These are phyloP conservation scores for Cyphomyrus plagiostoma DNA, from an alignment of 2,113 vertebrate genomes.

Conservation along the genomic window DNA sequence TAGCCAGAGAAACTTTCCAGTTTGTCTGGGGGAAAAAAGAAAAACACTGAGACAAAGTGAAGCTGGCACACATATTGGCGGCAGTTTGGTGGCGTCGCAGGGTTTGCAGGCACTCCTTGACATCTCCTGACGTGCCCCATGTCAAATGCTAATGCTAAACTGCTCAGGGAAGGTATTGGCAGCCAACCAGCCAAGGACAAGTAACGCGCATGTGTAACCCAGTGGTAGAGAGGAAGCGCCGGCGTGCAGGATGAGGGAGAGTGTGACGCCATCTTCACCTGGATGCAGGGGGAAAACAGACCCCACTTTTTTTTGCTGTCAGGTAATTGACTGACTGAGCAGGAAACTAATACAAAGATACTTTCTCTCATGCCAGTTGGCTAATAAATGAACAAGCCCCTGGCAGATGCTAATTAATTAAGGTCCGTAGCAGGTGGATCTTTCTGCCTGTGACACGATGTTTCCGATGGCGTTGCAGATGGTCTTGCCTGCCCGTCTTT, in stretches of 20 bases:
- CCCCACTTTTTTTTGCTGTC: too few relatives aligned
- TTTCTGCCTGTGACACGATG: not conserved
- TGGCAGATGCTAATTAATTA: constrained; percentile 15
- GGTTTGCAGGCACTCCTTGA: not conserved
- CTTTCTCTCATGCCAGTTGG: constrained; percentile 2
- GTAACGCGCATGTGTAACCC: not conserved
- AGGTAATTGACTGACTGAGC: constrained; percentile 13
- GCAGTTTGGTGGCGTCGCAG: not conserved
- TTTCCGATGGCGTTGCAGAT: constrained; percentile 1
- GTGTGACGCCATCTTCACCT: not conserved
- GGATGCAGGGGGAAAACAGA: not conserved
- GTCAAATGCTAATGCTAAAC: not conserved
- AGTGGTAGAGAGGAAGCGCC: not conserved
- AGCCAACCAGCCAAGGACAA: not conserved
- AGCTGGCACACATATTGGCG: not conserved
- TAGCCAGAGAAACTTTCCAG: not conserved
- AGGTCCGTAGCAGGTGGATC: not conserved
- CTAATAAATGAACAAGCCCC: not conserved
- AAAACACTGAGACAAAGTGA: not conserved
- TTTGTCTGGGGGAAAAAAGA: not conserved
- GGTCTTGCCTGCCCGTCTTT: not conserved
- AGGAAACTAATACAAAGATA: constrained; percentile 2
- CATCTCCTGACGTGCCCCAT: not conserved
- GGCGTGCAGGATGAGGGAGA: not conserved
- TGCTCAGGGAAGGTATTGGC: not conserved